phyloP scores from a whole-genome alignment of 2,888 invertebrate genomes.

The Brachyopa scutellaris region DNA sequence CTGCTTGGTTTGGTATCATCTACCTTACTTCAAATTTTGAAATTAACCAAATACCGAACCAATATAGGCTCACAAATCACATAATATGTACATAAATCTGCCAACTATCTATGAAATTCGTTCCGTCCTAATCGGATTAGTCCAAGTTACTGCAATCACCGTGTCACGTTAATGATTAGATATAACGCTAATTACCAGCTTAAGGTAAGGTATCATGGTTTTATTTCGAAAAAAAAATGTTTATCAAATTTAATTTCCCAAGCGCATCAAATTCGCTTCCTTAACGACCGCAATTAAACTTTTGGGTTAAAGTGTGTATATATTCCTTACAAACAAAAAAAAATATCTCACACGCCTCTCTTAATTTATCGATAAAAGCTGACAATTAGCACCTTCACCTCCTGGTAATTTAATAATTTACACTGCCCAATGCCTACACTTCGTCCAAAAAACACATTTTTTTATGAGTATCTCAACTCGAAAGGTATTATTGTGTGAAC shows the following conservation, averaged over 20 bases:
- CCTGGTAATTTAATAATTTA: slow-evolving; percentile 31
- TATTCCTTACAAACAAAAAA: too few relatives aligned
- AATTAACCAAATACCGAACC: too few relatives aligned
- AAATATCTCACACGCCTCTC: slow-evolving; percentile 23
- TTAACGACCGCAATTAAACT: not conserved
- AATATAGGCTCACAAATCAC: too few relatives aligned
- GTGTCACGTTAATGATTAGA: not conserved
- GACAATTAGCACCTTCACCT: slow-evolving; percentile 46
- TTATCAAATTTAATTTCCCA: too few relatives aligned
- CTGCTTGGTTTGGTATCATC: too few relatives aligned
- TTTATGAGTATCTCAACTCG: not conserved
- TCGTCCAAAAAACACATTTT: slow-evolving; percentile 7
- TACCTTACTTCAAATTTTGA: too few relatives aligned
- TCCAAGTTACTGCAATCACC: slow-evolving; percentile 1
- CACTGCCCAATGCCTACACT: slow-evolving; percentile 9
- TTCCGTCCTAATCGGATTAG: slow-evolving; percentile 46
- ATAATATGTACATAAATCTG: too few relatives aligned
- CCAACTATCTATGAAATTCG: too few relatives aligned
- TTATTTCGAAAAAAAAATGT: too few relatives aligned
- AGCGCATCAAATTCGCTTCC: slow-evolving; percentile 18
- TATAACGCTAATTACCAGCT: slow-evolving; percentile 11
- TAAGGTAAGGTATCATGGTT: not conserved
- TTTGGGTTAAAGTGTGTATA: not conserved
- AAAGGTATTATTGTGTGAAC: slow-evolving; percentile 13
- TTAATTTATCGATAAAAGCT: slow-evolving; percentile 59